Evolutionary conservation across 23 tunicate species (phyloP).

Genomic region (Styela plicata): DNA sequence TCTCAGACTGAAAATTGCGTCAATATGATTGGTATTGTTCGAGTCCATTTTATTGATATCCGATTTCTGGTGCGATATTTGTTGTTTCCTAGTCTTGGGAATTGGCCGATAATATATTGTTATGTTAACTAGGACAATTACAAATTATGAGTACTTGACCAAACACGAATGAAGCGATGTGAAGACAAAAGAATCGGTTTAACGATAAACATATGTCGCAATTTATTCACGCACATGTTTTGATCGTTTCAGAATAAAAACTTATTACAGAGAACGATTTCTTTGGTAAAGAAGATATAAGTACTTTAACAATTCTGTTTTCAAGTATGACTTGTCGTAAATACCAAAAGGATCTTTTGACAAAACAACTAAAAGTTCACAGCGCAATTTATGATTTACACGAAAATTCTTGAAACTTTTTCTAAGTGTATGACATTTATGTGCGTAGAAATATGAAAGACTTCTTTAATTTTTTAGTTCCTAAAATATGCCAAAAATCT

Average conservation of each 20-base stretch:
- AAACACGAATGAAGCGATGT: background rate
- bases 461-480: too few relatives aligned
- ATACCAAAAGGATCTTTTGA: too few relatives aligned
- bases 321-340: too few relatives aligned
- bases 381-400: too few relatives aligned
- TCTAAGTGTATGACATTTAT: too few relatives aligned
- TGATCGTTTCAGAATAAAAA: background rate
- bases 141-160: constrained; percentile 14
- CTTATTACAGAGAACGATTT: background rate
- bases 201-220: background rate
- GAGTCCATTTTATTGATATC: constrained; percentile 9
- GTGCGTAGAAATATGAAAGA: too few relatives aligned
- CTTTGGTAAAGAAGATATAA: too few relatives aligned
- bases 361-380: too few relatives aligned
- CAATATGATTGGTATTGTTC: background rate
- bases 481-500: too few relatives aligned
- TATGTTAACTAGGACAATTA: constrained; percentile 2
- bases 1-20: background rate
- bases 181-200: background rate
- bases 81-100: constrained; percentile 1
- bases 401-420: too few relatives aligned
- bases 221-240: background rate
- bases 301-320: too few relatives aligned
- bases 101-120: constrained; percentile 12
- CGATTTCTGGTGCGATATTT: background rate